Evolutionary conservation across 2,113 vertebrate genomes (phyloP), one percentile per base, ranked within the genome.

Genomic region (Tichodroma muraria): DNA sequence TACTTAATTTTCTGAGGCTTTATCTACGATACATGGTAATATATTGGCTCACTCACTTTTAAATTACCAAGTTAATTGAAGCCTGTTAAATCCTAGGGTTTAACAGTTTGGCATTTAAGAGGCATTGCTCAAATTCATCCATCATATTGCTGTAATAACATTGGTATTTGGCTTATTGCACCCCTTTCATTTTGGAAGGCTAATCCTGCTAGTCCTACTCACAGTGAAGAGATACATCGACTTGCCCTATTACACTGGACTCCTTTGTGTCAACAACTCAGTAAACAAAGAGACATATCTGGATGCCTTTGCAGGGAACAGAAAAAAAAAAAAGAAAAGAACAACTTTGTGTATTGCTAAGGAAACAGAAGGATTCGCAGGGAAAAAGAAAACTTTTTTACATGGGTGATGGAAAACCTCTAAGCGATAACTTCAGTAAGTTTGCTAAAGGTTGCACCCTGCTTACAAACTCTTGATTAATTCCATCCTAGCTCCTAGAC

Each of bases 161-260:
- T 80, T 64, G 80, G 59, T 84, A 72, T 71, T 85, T 92, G 80
- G 60, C 63, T 95, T 89, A 80, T 85, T 90, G 52, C 73, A 92
- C 40, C 37, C 61, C 52, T 92, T 93, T 93, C 64, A 63, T 94
- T 95, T 93, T 86, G 69, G 85, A 80, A 90, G 76, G 64, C 75
- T 93, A 93, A 88, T 94, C 60, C 76, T 80, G 20, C 64, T 85
- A 75, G 88, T 47, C 64, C 79, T 80, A 44, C 57, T 90, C 47
- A 35, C 59, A 73, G 75, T n/a, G 69, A 90, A 71, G 65, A 88
- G 83, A 71, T 66, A 47, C 42, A 59, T 40, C 2, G 1, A 40
- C 80, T 75, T 90, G 80, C 40, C 56, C 28, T 57, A 0, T 71
- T 89, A 92, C 83, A 78, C 60, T 94, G 80, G 44, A 60, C 52